These are phyloP conservation scores for Tenebrio molitor DNA, from an alignment of 1,140 invertebrate genomes.

Conservation along the genomic window DNA sequence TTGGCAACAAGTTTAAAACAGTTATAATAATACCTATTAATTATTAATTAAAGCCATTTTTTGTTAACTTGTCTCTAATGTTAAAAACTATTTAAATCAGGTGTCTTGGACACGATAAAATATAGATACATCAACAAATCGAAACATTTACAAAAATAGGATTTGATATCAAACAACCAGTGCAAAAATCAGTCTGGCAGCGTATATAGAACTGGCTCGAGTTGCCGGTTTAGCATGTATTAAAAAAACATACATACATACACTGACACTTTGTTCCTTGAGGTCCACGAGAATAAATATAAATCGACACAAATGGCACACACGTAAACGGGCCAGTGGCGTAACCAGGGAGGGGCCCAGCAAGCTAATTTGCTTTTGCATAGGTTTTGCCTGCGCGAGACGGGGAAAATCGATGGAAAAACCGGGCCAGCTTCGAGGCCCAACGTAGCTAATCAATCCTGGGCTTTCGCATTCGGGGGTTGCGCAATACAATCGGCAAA, in stretches of 20 bases:
- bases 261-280: conserved; percentile 33
- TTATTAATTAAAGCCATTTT: conserved; percentile 66
- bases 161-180: conserved; percentile 50
- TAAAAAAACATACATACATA: conserved; percentile 38
- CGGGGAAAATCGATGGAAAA: neutral
- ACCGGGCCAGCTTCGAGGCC: neutral
- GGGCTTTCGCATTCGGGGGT: neutral
- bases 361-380: conserved; percentile 4
- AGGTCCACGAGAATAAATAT: conserved; percentile 44
- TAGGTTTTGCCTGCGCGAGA: neutral
- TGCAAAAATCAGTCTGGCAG: conserved; percentile 49
- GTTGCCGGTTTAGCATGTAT: conserved; percentile 40
- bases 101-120: conserved; percentile 58
- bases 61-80: conserved; percentile 60
- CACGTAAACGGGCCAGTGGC: conserved; percentile 30
- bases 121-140: conserved; percentile 63
- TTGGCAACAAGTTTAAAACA: conserved; percentile 64
- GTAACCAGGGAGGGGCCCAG: conserved; percentile 32
- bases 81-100: conserved; percentile 59
- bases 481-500: neutral
- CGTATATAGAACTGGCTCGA: conserved; percentile 49
- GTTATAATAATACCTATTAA: conserved; percentile 55
- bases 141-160: conserved; percentile 64
- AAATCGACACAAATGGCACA: conserved; percentile 49
- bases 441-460: too few species aligned